Evolutionary conservation across 2,113 vertebrate species (phyloP), one percentile per base, ranked within the genome.

Genomic region (Cyprinodon brontotheroides): DNA sequence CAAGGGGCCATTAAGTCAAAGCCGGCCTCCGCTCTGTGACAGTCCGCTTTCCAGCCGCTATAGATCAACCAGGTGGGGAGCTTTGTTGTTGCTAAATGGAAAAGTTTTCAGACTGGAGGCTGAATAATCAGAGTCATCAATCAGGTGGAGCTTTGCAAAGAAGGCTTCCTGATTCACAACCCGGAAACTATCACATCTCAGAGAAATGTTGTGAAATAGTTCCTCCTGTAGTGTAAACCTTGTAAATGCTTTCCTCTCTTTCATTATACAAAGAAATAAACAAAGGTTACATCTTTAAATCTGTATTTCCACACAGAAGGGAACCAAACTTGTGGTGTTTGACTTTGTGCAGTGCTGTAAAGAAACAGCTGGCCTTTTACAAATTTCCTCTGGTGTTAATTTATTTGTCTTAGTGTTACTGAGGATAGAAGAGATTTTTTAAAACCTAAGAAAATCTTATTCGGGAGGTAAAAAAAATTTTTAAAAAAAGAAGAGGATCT

Each of bases 111-210:
- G 48, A 15, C 36, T 45, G n/a, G 38, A 65, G 69, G 63, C 66
- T 78, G 43, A 74, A 86, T 80, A 69, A 84, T 74, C 60, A 62
- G 61, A 1, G 36, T 75, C 84, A 88, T 88, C 75, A 78, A 74
- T 85, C 78, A 81, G 53, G 65, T 8, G 4, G 57, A 64, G 60
- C 40, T 57, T 64, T 68, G 17, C 62, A 65, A 78, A 76, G 65
- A 66, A 66, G 38, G 62, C 60, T 70, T 77, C 74, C 62, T 1
- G 11, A 82, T 72, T 74, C 68, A 75, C 68, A 43, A 48, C 57
- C 64, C 29, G 60, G 61, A 72, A 79, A 81, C 61, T 39, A 61
- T 68, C 65, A 47, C 37, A 17, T 45, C 68, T 53, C 41, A 41
- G 47, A 69, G 64, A 11, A 59, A 40, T 70, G 48, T 45, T 65